These are phyloP conservation scores for Volucella inflata DNA, from an alignment of 2,888 invertebrate genomes.

Conservation along the genomic window DNA sequence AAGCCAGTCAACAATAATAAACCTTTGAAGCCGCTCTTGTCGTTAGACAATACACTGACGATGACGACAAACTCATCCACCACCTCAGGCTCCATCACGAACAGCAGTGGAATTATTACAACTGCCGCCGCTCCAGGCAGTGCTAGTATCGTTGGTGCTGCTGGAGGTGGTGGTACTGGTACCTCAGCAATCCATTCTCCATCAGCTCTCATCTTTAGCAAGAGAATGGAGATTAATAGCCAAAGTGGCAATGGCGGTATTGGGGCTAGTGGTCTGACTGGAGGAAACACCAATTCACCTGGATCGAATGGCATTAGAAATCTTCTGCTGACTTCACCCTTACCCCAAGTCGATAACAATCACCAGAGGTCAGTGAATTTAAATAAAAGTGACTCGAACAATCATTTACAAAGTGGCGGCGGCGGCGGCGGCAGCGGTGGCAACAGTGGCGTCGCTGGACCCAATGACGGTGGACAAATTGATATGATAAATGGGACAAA, in stretches of 20 bases:
- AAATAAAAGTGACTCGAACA: constrained; percentile 77
- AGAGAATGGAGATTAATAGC: constrained; percentile 78
- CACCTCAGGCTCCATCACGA: constrained; percentile 50
- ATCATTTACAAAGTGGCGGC: constrained; percentile 77
- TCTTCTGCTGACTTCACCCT: constrained; percentile 82
- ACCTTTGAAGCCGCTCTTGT: constrained; percentile 82
- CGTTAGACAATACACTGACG: constrained; percentile 80
- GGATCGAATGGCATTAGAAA: constrained; percentile 82
- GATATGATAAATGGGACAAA: constrained; percentile 73
- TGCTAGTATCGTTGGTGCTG: constrained; percentile 46
- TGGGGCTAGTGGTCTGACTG: constrained; percentile 40
- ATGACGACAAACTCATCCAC: constrained; percentile 33
- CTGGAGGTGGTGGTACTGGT: constrained; percentile 33
- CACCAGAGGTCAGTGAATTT: constrained; percentile 77
- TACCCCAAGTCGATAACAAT: constrained; percentile 82
- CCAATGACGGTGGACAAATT: constrained; percentile 67
- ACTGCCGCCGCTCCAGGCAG: constrained; percentile 51
- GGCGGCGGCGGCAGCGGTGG: constrained; percentile 54
- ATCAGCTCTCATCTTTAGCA: constrained; percentile 75
- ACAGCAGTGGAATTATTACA: constrained; percentile 62
- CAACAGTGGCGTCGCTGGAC: constrained; percentile 43
- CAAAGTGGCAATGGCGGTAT: constrained; percentile 37
- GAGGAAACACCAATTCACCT: constrained; percentile 78
- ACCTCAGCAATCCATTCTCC: constrained; percentile 64
- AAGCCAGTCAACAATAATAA: constrained; percentile 83